Evolutionary conservation across 1,140 invertebrate species (phyloP), one percentile per base, ranked within the genome.

Genomic region (Papilio polytes): DNA sequence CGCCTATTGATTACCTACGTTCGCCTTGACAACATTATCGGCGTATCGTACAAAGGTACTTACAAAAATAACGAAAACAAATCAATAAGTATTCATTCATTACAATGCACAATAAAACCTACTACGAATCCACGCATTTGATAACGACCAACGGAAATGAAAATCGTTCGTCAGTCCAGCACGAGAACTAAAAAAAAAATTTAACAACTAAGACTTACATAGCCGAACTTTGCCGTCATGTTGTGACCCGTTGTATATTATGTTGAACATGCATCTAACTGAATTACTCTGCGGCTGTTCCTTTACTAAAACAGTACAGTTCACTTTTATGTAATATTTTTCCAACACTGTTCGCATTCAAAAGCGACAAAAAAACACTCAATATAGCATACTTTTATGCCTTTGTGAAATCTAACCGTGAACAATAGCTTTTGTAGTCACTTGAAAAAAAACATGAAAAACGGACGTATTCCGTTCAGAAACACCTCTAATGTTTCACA

Each of bases 141-240:
- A 87, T 86, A 85, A 83, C 79, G 31, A 26, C 22, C 44, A 63
- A 74, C 82, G 86, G 84, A 87, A 85, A 85, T 82, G 73, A 84
- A 80, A 77, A 80, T 48, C 63, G 82, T 81, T 80, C 76, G 80
- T 80, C 74, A 59, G 13, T 66, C 66, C 77, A 74, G 78, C 82
- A 85, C 83, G 63, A 70, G 63, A 83, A 81, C 76, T 41, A 73
- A 80, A 84, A 84, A n/a, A 78, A 79, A 87, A 81, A 81, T 80
- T 78, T 66, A 87, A 82, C 78, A 74, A 78, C 15, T 76, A 80
- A 12, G 66, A 95, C 95, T 91, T 88, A 95, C 95, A 95, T 95
- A 95, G 94, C 95, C 94, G 91, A 95, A 93, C 93, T 94, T 95
- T 95, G 94, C 94, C 95, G 95, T 95, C 95, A 95, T 95, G 95